Percentiles rank a stretch among this genome's conserved stretches.
Conservation (phyloP, 2,797 vertebrate species). For the Amphiprion clarkii region DNA sequence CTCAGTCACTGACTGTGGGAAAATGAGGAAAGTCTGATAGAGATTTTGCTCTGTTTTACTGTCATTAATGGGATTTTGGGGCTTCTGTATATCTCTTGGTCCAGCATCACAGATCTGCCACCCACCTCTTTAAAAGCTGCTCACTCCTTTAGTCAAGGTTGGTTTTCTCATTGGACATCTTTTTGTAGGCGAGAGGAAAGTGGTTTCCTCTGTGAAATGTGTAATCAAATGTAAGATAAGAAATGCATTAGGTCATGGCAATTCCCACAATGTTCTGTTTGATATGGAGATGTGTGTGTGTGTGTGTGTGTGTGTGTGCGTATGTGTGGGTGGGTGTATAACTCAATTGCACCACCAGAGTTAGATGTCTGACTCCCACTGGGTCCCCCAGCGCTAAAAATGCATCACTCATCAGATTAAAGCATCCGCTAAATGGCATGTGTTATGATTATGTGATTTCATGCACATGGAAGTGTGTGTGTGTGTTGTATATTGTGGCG, state of each 20-base stretch:
- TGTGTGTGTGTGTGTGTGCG: conserved; percentile 27
- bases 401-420: conserved; percentile 50
- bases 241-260: conserved; percentile 80
- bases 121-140: conserved; percentile 55
- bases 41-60: conserved; percentile 47
- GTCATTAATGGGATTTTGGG: conserved; percentile 40
- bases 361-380: conserved; percentile 53
- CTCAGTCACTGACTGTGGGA: conserved; percentile 62
- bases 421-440: conserved; percentile 54
- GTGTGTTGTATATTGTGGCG: conserved; percentile 6
- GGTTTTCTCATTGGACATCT: conserved; percentile 58
- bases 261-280: conserved; percentile 78
- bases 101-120: conserved; percentile 58
- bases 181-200: conserved; percentile 57
- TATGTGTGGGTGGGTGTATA: conserved; percentile 13
- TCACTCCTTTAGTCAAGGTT: conserved; percentile 39
- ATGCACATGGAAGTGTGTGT: conserved; percentile 16
- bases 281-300: conserved; percentile 52
- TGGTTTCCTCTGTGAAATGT: conserved; percentile 76
- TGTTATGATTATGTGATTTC: conserved; percentile 61
- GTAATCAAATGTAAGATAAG: conserved; percentile 80
- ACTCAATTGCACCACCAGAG: conserved; percentile 49
- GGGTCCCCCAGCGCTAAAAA: conserved; percentile 19
- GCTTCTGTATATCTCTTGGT: conserved; percentile 51
- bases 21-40: conserved; percentile 55